Conservation (phyloP, 2,888 invertebrate genomes). For the Nemurella pictetii region DNA sequence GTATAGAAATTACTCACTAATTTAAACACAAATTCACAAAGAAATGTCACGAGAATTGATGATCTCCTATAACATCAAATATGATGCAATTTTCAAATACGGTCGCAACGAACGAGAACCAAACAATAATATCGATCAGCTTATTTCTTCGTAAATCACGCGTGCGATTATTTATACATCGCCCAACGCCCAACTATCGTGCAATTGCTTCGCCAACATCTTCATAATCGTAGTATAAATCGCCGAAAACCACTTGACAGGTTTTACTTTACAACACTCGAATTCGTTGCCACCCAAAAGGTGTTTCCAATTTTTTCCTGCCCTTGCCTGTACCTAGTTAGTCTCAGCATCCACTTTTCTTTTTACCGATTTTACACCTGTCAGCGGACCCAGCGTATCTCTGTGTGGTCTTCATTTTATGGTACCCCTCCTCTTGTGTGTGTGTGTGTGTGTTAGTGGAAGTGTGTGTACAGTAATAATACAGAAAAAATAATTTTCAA, state of each 20-base stretch:
- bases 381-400: neutral
- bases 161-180: neutral
- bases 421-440: neutral
- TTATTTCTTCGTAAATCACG: neutral
- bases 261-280: neutral
- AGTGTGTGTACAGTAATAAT: neutral
- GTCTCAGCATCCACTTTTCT: neutral
- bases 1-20: too few species aligned
- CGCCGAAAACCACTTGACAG: neutral
- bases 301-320: neutral
- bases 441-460: too few species aligned
- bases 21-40: neutral
- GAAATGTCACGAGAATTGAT: neutral
- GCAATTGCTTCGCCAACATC: neutral
- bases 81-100: neutral
- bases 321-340: slow-evolving; percentile 1
- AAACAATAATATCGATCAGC: neutral
- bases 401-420: slow-evolving; percentile 17
- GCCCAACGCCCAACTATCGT: neutral
- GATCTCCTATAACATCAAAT: neutral
- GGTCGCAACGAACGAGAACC: neutral
- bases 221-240: neutral
- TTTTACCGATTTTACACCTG: slow-evolving; percentile 14
- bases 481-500: neutral
- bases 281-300: neutral